Percentiles rank a stretch among this genome's conserved stretches.
Evolutionary conservation across 2,797 vertebrate species (phyloP).

Genomic region (Sphenopsis melanotis): DNA sequence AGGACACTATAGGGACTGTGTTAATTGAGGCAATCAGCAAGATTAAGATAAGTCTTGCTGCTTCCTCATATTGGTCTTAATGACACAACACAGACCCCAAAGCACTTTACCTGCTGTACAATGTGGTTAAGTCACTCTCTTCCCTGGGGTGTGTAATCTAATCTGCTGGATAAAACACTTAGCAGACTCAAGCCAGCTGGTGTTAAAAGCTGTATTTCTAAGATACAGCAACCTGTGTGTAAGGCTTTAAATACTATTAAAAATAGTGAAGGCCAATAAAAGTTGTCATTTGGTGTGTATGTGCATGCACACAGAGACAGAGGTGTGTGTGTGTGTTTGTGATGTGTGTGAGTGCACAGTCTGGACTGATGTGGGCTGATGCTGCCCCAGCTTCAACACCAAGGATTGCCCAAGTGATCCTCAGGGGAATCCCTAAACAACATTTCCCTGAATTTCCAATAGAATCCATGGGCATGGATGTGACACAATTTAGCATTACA

Average conservation of each 20-base stretch:
- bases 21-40: constrained; percentile 54
- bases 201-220: constrained; percentile 21
- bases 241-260: neutral
- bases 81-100: constrained; percentile 22
- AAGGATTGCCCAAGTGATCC: neutral
- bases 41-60: constrained; percentile 53
- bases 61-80: constrained; percentile 30
- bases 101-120: constrained; percentile 56
- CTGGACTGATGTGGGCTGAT: neutral
- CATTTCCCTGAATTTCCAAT: neutral
- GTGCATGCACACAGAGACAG: neutral
- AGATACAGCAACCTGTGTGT: neutral
- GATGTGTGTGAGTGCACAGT: neutral
- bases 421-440: neutral
- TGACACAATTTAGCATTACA: neutral
- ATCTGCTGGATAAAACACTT: constrained; percentile 48
- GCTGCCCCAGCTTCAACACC: neutral
- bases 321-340: neutral
- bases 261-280: neutral
- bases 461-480: neutral
- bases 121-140: constrained; percentile 8
- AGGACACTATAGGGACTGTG: neutral
- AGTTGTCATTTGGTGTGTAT: neutral
- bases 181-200: constrained; percentile 42
- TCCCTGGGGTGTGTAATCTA: constrained; percentile 41